phyloP scores from a whole-genome alignment of 2,113 vertebrate species.

The Psettodes erumei region DNA sequence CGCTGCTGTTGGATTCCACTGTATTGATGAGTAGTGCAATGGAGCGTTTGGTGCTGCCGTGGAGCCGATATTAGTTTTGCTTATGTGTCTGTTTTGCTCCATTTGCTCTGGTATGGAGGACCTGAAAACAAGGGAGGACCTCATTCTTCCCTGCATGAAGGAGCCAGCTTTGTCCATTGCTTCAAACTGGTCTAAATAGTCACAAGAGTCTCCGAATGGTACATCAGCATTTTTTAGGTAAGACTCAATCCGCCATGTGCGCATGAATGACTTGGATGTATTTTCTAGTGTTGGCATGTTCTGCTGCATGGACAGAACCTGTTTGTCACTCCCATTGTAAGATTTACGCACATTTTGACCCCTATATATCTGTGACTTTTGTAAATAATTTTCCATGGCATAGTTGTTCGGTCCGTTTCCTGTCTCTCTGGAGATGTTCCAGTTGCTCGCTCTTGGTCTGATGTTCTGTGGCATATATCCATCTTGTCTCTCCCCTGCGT shows the following conservation, averaged over 20 bases:
- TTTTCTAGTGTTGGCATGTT: conserved; percentile 90
- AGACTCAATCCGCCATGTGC: conserved; percentile 92
- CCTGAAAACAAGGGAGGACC: conserved; percentile 89
- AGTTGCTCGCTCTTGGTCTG: conserved; percentile 81
- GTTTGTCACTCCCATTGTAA: conserved; percentile 89
- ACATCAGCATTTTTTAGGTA: conserved; percentile 89
- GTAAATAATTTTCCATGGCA: conserved; percentile 82
- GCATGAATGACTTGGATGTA: conserved; percentile 90
- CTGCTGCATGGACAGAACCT: conserved; percentile 87
- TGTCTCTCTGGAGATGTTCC: conserved; percentile 87
- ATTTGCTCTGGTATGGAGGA: conserved; percentile 88
- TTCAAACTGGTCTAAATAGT: conserved; percentile 84
- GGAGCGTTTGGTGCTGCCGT: conserved; percentile 46
- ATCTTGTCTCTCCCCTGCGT: conserved; percentile 92
- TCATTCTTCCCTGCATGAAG: conserved; percentile 85
- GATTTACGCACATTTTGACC: conserved; percentile 86
- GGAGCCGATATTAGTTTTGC: conserved; percentile 81
- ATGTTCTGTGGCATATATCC: conserved; percentile 81
- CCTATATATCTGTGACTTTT: conserved; percentile 79
- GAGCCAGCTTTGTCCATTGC: conserved; percentile 82
- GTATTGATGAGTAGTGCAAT: conserved; percentile 71
- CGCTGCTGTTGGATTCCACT: conserved; percentile 64
- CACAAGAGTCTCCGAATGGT: conserved; percentile 78
- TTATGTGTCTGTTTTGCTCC: conserved; percentile 86
- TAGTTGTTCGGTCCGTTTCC: conserved; percentile 78